Base-by-base conservation (phyloP, 2,888 invertebrate species). In the Metacarcinus magister region DNA sequence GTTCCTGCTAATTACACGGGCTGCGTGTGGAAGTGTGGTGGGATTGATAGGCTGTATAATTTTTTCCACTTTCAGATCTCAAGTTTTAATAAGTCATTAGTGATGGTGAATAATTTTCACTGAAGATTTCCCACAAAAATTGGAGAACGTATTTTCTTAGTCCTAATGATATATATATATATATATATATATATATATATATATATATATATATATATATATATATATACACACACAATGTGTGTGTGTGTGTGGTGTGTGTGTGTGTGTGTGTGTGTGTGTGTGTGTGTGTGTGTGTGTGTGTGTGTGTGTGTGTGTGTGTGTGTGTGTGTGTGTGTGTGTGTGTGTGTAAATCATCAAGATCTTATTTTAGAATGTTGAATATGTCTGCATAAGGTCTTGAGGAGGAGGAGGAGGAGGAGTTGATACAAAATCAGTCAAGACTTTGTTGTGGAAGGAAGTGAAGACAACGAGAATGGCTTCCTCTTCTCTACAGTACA, bases 41-140 rank as follows among this genome's bases (percentile, higher is more conserved):
- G 39, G 87, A 87, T 13, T 87, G 87, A 87, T 87, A 87, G 87
- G 87, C 39, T 87, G 87, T 39, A 87, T 87, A 87, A 87, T 87
- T 87, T 87, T 87, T 87, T 28, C 87, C 87, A 87, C 87, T 87
- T 87, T 87, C 87, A 87, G 87, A 87, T 87, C 87, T 87, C 87
- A 87, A 87, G 87, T 87, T 87, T 87, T 87, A 87, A 87, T 87
- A 87, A 87, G 87, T 87, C 87, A 87, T 87, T 87, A 87, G 87
- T 39, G 39, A 87, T 32, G 87, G 87, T 87, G 87, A 87, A 87
- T 87, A 87, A 87, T 87, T 87, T 87, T 10, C 87, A 87, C n/a
- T 16, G 39, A 87, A 87, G 87, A 87, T 87, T 39, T 87, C 32
- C 39, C 87, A 87, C 87, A 87, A 87, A 87, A 87, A 87, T 87